These are phyloP conservation scores for Tetragonula carbonaria DNA, from an alignment of 2,888 invertebrate species.

Conservation along the genomic window DNA sequence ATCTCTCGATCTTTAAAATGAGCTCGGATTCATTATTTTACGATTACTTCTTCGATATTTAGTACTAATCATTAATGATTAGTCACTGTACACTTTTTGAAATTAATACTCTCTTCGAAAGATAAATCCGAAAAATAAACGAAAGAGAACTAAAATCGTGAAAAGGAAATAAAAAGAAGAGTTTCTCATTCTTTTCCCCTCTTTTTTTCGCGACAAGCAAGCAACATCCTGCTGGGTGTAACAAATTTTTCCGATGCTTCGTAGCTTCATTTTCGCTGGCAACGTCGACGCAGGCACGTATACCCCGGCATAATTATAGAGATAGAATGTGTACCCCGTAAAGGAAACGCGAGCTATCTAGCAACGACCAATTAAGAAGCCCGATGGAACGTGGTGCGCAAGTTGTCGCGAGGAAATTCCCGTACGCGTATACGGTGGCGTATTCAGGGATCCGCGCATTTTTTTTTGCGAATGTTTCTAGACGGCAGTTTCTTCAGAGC, in stretches of 20 bases:
- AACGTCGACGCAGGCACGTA: slow-evolving; percentile 36
- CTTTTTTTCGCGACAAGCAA: neutral
- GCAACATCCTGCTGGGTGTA: neutral
- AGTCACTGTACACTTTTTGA: neutral
- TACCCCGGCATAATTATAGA: slow-evolving; percentile 45
- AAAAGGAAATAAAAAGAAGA: too few species aligned
- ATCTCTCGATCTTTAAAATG: too few species aligned
- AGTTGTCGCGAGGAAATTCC: slow-evolving; percentile 62
- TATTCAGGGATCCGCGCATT: slow-evolving; percentile 7
- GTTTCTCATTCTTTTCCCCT: too few species aligned
- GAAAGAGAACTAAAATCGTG: neutral
- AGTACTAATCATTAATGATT: too few species aligned
- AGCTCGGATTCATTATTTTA: too few species aligned
- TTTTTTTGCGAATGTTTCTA: slow-evolving; percentile 40
- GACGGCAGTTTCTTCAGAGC: slow-evolving; percentile 20
- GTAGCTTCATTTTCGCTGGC: slow-evolving; percentile 11
- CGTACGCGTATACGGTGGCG: slow-evolving; percentile 16
- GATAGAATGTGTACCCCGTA: slow-evolving; percentile 45
- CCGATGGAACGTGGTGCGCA: slow-evolving; percentile 51
- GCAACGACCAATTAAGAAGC: slow-evolving; percentile 55
- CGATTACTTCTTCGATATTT: too few species aligned
- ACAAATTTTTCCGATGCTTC: slow-evolving; percentile 21
- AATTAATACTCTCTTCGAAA: neutral
- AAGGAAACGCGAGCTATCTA: slow-evolving; percentile 53
- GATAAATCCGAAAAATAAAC: neutral